phyloP scores from a whole-genome alignment of 2,888 invertebrate species.

The Drosophila diplacantha region DNA sequence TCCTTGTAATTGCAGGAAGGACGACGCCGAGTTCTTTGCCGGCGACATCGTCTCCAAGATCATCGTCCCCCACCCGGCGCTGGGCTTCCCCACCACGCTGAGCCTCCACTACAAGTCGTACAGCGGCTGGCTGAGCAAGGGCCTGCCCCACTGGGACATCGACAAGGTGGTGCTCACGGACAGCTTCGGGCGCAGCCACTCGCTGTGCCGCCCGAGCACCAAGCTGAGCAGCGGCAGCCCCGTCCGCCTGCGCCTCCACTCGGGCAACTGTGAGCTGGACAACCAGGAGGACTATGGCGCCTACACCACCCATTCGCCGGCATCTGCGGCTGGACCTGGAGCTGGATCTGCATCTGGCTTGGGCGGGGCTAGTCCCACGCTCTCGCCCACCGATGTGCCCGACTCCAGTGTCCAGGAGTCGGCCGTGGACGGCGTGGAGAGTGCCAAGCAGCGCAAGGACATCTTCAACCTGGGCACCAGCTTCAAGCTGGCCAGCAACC shows the following conservation, averaged over 20 bases:
- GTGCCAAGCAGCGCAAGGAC: slow-evolving; percentile 75
- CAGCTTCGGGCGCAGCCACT: slow-evolving; percentile 90
- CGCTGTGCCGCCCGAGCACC: slow-evolving; percentile 87
- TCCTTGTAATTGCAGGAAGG: slow-evolving; percentile 80
- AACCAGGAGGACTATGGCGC: slow-evolving; percentile 75
- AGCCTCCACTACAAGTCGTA: slow-evolving; percentile 91
- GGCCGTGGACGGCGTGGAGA: slow-evolving; percentile 72
- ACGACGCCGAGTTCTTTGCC: slow-evolving; percentile 85
- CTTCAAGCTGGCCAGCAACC: slow-evolving; percentile 74
- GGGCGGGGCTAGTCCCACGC: slow-evolving; percentile 1
- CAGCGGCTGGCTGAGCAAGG: slow-evolving; percentile 93
- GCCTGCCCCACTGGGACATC: slow-evolving; percentile 87
- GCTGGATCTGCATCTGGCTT: background rate
- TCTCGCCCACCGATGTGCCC: slow-evolving; percentile 48
- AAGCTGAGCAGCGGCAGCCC: slow-evolving; percentile 86
- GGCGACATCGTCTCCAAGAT: slow-evolving; percentile 88
- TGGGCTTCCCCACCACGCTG: slow-evolving; percentile 85
- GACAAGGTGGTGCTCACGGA: slow-evolving; percentile 90
- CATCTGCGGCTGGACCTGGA: background rate
- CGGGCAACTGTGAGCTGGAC: slow-evolving; percentile 87
- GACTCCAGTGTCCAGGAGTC: slow-evolving; percentile 70
- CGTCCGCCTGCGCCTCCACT: slow-evolving; percentile 84
- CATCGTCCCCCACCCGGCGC: slow-evolving; percentile 91
- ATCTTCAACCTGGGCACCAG: slow-evolving; percentile 77
- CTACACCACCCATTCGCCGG: slow-evolving; percentile 58